Evolutionary conservation across 1,140 invertebrate species (phyloP).

Genomic region (Rhysida immarginata): DNA sequence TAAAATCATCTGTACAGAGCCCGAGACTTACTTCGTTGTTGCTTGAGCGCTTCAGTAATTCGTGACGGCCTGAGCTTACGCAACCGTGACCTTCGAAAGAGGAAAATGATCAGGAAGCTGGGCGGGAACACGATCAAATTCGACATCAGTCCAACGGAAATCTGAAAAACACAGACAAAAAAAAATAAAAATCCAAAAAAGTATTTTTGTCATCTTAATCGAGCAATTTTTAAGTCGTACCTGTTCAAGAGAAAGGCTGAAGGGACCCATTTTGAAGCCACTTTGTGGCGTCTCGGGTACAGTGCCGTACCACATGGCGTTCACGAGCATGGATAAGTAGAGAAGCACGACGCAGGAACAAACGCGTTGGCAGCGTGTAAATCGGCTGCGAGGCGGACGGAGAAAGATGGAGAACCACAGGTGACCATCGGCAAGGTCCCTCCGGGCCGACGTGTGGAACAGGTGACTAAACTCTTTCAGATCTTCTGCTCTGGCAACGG

Average conservation of each 20-base stretch:
- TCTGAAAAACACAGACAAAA: slow-evolving; percentile 14
- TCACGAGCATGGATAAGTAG: slow-evolving; percentile 38
- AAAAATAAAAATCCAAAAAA: background rate
- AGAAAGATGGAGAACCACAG: slow-evolving; percentile 41
- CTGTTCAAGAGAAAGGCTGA: slow-evolving; percentile 24
- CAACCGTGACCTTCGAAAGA: slow-evolving; percentile 21
- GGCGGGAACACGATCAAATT: slow-evolving; percentile 36
- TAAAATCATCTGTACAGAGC: too few species aligned
- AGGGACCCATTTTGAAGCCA: slow-evolving; percentile 32
- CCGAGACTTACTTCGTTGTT: too few species aligned
- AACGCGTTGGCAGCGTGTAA: slow-evolving; percentile 36
- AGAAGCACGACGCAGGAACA: slow-evolving; percentile 39
- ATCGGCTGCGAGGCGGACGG: slow-evolving; percentile 35
- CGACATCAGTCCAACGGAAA: slow-evolving; percentile 28
- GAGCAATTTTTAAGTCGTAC: too few species aligned
- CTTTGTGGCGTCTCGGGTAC: slow-evolving; percentile 18
- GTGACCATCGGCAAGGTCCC: slow-evolving; percentile 38
- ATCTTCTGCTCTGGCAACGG: slow-evolving; percentile 35
- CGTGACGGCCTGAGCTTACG: slow-evolving; percentile 15
- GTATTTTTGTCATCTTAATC: too few species aligned
- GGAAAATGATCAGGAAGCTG: slow-evolving; percentile 34
- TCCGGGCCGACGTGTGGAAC: slow-evolving; percentile 32
- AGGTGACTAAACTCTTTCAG: slow-evolving; percentile 34
- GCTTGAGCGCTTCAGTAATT: slow-evolving; percentile 9
- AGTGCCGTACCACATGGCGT: slow-evolving; percentile 39